phyloP scores from a whole-genome alignment of 1,140 invertebrate species.

The Ctenoplectra terminalis region DNA sequence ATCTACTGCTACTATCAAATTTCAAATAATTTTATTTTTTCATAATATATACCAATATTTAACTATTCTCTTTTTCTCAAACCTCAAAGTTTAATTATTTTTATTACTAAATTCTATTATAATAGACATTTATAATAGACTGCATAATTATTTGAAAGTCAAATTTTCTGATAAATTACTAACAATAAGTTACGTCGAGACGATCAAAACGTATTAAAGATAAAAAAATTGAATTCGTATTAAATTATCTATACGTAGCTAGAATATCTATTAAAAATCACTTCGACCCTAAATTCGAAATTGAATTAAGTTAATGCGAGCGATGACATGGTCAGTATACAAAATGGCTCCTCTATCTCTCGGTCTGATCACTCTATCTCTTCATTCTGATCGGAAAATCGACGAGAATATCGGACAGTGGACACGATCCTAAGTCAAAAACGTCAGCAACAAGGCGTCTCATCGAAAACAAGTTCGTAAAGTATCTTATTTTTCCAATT shows the following conservation, averaged over 20 bases:
- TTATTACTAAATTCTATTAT: no score
- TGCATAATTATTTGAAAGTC: no score
- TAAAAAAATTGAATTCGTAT: no score
- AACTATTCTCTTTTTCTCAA: no score
- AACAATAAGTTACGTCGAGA: no score
- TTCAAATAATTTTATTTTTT: no score
- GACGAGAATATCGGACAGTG: slow-evolving; percentile 3
- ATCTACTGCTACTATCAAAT: no score
- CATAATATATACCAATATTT: no score
- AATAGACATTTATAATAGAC: no score
- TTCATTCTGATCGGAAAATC: slow-evolving; percentile 4
- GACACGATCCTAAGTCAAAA: neutral
- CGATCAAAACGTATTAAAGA: no score
- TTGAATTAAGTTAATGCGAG: neutral
- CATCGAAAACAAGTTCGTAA: slow-evolving; percentile 20
- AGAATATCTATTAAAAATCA: neutral
- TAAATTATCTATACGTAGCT: neutral
- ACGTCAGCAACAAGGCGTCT: neutral
- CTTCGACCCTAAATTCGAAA: neutral
- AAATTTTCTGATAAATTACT: no score
- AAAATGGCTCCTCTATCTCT: neutral
- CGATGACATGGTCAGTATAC: neutral
- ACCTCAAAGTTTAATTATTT: no score
- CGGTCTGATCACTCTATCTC: neutral
- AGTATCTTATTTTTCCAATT: slow-evolving; percentile 26